Percentiles rank a stretch among this genome's conserved stretches.
phyloP scores from a whole-genome alignment of 2,888 invertebrate species.

The Neoascia interrupta region DNA sequence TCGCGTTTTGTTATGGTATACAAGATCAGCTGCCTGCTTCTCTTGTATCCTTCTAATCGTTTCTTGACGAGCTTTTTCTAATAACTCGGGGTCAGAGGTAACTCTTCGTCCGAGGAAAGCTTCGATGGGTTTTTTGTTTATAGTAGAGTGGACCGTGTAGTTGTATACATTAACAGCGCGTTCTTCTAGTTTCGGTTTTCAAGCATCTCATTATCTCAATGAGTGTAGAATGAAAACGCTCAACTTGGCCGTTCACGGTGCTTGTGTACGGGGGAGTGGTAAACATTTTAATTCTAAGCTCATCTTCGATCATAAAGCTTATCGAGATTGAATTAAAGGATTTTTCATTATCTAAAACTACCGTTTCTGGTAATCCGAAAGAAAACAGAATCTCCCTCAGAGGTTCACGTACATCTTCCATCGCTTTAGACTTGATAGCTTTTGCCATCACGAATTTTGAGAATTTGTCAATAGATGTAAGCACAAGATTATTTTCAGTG shows the following conservation, averaged over 20 bases:
- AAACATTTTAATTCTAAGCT: constrained; percentile 18
- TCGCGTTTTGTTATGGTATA: constrained; percentile 56
- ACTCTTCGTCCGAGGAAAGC: constrained; percentile 49
- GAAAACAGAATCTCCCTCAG: constrained; percentile 20
- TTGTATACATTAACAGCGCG: constrained; percentile 54
- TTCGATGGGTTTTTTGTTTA: constrained; percentile 55
- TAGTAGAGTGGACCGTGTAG: constrained; percentile 44
- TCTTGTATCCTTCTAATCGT: constrained; percentile 48
- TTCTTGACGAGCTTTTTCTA: constrained; percentile 37
- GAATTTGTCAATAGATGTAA: constrained; percentile 50
- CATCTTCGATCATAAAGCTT: constrained; percentile 34
- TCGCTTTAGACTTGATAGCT: constrained; percentile 14
- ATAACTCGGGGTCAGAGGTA: constrained; percentile 35
- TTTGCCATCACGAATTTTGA: constrained; percentile 17
- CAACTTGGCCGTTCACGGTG: constrained; percentile 55
- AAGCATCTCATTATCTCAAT: constrained; percentile 64
- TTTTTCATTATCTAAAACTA: constrained; percentile 40
- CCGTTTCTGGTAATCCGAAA: constrained; percentile 13
- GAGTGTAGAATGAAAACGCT: constrained; percentile 64
- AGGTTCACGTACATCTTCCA: constrained; percentile 11
- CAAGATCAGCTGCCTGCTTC: constrained; percentile 47
- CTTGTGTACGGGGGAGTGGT: constrained; percentile 26
- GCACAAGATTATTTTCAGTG: constrained; percentile 30
- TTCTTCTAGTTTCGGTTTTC: constrained; percentile 39
- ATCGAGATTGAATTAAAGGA: constrained; percentile 34